phyloP scores from a whole-genome alignment of 92 coral and sea anemone species.

The Plumapathes pennacea region DNA sequence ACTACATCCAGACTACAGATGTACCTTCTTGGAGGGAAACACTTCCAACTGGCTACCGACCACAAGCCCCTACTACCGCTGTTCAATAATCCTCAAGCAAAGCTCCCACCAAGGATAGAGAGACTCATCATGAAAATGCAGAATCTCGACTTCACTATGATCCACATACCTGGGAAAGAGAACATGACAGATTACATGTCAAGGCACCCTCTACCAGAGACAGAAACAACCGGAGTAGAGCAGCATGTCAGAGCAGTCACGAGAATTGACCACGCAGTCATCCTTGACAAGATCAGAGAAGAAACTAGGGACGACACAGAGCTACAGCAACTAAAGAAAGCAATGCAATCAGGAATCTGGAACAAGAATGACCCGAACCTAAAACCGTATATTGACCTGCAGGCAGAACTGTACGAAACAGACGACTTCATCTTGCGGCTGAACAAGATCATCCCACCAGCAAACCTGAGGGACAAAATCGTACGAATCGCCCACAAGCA shows the following conservation, averaged over 20 bases:
- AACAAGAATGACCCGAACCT: slow-evolving; percentile 19
- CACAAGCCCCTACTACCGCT: slow-evolving; percentile 64
- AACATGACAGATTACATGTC: slow-evolving; percentile 47
- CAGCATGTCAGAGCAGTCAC: slow-evolving; percentile 21
- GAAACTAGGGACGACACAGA: slow-evolving; percentile 15
- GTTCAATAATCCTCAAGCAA: slow-evolving; percentile 64
- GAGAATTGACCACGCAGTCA: slow-evolving; percentile 27
- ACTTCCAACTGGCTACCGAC: slow-evolving; percentile 65
- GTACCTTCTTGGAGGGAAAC: slow-evolving; percentile 54
- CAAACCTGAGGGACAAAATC: slow-evolving; percentile 29
- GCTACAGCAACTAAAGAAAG: slow-evolving; percentile 8
- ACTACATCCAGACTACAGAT: slow-evolving; percentile 51
- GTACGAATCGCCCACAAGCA: slow-evolving; percentile 41
- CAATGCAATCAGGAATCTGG: slow-evolving; percentile 24
- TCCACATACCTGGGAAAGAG: slow-evolving; percentile 48
- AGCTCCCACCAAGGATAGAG: slow-evolving; percentile 65
- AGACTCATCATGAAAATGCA: slow-evolving; percentile 65
- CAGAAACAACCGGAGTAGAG: slow-evolving; percentile 13
- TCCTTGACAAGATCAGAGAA: slow-evolving; percentile 23
- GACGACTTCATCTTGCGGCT: slow-evolving; percentile 29
- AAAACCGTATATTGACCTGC: slow-evolving; percentile 29
- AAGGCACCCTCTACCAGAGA: slow-evolving; percentile 22
- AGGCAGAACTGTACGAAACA: slow-evolving; percentile 37
- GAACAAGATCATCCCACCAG: slow-evolving; percentile 45
- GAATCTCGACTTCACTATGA: slow-evolving; percentile 50